Conservation (phyloP, 1,140 invertebrate species). For the Brachionus rubens region DNA sequence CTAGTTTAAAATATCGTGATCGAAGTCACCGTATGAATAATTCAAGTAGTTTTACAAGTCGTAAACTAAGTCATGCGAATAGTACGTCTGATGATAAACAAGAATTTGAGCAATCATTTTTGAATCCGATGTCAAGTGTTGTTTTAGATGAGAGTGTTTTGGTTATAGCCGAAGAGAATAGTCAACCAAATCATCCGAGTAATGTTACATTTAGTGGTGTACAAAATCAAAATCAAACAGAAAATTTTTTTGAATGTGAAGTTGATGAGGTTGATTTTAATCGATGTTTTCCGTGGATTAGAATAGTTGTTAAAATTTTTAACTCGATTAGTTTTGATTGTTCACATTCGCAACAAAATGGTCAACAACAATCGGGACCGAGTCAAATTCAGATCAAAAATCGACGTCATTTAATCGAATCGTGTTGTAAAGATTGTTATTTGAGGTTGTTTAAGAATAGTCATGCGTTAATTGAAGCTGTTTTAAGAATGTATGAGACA, state of each 20-base stretch:
- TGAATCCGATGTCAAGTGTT: not conserved
- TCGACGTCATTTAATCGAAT: not conserved
- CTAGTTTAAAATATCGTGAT: conserved; percentile 4
- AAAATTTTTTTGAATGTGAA: conserved; percentile 10
- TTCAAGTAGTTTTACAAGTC: conserved; percentile 7
- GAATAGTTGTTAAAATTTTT: conserved; percentile 34
- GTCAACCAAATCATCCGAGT: not conserved
- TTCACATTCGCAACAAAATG: not conserved
- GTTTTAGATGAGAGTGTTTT: not conserved
- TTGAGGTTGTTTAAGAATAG: conserved; percentile 35
- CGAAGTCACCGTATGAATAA: not conserved
- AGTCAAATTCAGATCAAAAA: conserved; percentile 22
- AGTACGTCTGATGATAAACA: conserved; percentile 31
- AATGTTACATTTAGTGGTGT: conserved; percentile 27
- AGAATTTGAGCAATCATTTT: not conserved
- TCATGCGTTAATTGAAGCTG: conserved; percentile 36
- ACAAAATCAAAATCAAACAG: not conserved
- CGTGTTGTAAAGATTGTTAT: conserved; percentile 19
- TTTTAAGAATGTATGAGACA: conserved; percentile 48
- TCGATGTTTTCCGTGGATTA: conserved; percentile 44
- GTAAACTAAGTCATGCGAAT: conserved; percentile 32
- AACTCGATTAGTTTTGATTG: conserved; percentile 20
- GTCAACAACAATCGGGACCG: not conserved
- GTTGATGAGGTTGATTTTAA: conserved; percentile 43
- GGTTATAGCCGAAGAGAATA: not conserved